A percentile compares a stretch with the other conserved stretches of the same genome.
phyloP scores from a whole-genome alignment of 2,888 invertebrate genomes.

The Thecophora atra region DNA sequence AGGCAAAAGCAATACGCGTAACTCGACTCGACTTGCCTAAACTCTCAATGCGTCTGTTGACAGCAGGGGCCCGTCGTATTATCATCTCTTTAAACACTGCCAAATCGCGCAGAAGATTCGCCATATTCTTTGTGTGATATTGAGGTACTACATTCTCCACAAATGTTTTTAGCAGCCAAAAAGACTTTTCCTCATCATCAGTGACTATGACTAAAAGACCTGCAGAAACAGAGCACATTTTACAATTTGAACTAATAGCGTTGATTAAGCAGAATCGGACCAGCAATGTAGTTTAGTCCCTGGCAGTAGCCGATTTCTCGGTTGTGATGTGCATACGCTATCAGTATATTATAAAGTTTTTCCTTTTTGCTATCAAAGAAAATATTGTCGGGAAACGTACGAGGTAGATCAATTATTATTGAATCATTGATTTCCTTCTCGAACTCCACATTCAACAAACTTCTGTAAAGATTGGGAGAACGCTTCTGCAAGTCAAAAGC shows the following conservation, averaged over 20 bases:
- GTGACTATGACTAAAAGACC: conserved; percentile 85
- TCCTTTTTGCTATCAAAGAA: conserved; percentile 80
- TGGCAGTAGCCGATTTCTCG: conserved; percentile 91
- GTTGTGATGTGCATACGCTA: conserved; percentile 90
- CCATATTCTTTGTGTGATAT: conserved; percentile 91
- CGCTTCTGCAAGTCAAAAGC: conserved; percentile 75
- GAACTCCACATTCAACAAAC: conserved; percentile 75
- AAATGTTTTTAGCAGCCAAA: conserved; percentile 91
- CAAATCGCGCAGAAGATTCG: conserved; percentile 87
- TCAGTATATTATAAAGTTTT: conserved; percentile 84
- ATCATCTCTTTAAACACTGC: conserved; percentile 89
- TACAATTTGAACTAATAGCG: too few species aligned
- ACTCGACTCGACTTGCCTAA: conserved; percentile 71
- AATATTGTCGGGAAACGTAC: conserved; percentile 96
- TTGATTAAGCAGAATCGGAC: conserved; percentile 55
- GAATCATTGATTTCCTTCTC: conserved; percentile 78
- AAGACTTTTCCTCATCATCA: conserved; percentile 89
- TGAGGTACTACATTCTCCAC: conserved; percentile 87
- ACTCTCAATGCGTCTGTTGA: conserved; percentile 81
- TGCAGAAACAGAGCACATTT: conserved; percentile 48
- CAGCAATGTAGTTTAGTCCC: conserved; percentile 93
- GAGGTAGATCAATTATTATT: conserved; percentile 87
- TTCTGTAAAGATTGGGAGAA: conserved; percentile 74
- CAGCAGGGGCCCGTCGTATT: conserved; percentile 81
- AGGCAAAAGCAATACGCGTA: too few species aligned